Conservation (phyloP, 2,888 invertebrate genomes). For the Cyaniris semiargus region DNA sequence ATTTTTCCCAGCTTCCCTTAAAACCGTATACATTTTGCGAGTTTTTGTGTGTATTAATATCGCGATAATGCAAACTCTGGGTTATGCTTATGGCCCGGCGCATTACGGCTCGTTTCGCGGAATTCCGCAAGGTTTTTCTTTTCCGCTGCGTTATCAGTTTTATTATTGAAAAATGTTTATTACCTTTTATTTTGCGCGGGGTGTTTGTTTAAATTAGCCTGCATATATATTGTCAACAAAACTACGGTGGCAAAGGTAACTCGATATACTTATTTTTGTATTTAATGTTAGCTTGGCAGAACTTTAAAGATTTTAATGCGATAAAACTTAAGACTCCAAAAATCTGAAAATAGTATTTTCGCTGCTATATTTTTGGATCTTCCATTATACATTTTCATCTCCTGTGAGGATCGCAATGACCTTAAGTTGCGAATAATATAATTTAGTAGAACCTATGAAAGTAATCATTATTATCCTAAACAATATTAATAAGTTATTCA, state of each 20-base stretch:
- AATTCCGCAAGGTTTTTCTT: slow-evolving; percentile 63
- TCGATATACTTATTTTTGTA: too few species aligned
- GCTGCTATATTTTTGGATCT: too few species aligned
- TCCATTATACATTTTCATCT: too few species aligned
- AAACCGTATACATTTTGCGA: slow-evolving; percentile 45
- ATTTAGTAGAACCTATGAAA: background rate
- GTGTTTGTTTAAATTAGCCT: background rate
- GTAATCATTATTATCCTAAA: background rate
- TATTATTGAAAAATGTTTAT: slow-evolving; percentile 45
- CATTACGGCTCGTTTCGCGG: slow-evolving; percentile 62
- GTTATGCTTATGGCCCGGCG: slow-evolving; percentile 52
- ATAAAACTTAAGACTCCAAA: too few species aligned
- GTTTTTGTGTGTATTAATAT: slow-evolving; percentile 64
- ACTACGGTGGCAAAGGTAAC: too few species aligned
- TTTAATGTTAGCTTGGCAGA: too few species aligned
- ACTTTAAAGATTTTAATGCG: too few species aligned
- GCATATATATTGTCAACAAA: background rate
- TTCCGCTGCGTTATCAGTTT: slow-evolving; percentile 54
- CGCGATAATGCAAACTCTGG: slow-evolving; percentile 68
- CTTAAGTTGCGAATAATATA: background rate
- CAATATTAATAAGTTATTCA: background rate
- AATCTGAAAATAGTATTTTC: too few species aligned
- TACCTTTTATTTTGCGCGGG: background rate
- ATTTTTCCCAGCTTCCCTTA: slow-evolving; percentile 43
- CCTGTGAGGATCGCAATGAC: too few species aligned